Percentiles rank a stretch among this genome's conserved stretches.
Evolutionary conservation across 2,113 vertebrate species (phyloP).

Genomic region (Pangasianodon hypophthalmus): DNA sequence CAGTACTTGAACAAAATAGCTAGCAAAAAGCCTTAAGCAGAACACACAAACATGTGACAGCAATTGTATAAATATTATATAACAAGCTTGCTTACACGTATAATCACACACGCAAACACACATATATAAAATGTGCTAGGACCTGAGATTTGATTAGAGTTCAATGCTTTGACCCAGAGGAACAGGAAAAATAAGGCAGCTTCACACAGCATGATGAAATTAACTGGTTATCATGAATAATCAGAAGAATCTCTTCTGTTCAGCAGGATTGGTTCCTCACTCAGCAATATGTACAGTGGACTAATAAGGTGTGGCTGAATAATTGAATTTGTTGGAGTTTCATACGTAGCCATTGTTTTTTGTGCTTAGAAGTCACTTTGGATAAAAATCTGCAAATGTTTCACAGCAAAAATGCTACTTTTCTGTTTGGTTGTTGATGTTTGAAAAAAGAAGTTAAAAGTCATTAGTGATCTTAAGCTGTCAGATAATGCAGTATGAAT

Average conservation of each 20-base stretch:
- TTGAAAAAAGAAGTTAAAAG: neutral
- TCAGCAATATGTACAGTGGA: neutral
- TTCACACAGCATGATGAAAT: slow-evolving; percentile 10
- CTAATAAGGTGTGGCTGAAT: neutral
- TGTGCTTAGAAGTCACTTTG: neutral
- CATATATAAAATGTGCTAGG: neutral
- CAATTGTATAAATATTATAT: neutral
- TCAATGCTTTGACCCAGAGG: slow-evolving; percentile 6
- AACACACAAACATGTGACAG: neutral
- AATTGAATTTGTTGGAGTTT: neutral
- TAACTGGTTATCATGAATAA: neutral
- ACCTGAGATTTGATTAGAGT: slow-evolving; percentile 12
- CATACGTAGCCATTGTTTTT: neutral
- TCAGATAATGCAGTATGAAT: neutral
- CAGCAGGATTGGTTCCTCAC: neutral
- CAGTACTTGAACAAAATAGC: neutral
- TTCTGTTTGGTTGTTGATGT: neutral
- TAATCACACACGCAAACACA: slow-evolving; percentile 9
- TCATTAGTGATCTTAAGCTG: neutral
- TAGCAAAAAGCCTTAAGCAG: neutral
- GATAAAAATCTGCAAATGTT: neutral
- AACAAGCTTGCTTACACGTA: neutral
- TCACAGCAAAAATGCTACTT: neutral
- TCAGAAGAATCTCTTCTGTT: neutral
- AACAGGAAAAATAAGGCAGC: slow-evolving; percentile 12